phyloP scores from a whole-genome alignment of 2,888 invertebrate species.

The Danaus chrysippus region DNA sequence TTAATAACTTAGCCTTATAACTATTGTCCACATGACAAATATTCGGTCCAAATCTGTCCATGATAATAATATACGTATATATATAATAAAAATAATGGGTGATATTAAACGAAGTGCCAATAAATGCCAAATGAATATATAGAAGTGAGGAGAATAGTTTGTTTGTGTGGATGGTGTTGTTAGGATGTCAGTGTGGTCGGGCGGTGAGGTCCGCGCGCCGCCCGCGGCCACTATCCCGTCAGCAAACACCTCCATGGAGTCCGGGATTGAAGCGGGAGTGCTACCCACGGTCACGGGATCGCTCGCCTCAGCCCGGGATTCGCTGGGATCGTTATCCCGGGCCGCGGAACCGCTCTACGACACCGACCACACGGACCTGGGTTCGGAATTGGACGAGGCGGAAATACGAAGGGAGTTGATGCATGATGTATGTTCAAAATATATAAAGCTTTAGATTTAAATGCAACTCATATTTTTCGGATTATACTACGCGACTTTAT shows the following conservation, averaged over 20 bases:
- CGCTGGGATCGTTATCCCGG: constrained; percentile 79
- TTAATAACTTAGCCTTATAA: constrained; percentile 23
- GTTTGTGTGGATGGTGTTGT: constrained; percentile 69
- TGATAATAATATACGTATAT: constrained; percentile 19
- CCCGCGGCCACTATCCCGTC: constrained; percentile 65
- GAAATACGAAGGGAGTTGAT: constrained; percentile 87
- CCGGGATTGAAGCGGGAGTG: constrained; percentile 83
- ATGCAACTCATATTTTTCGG: too few species aligned
- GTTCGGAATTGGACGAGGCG: constrained; percentile 88
- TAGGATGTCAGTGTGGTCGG: constrained; percentile 73
- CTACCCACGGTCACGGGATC: constrained; percentile 87
- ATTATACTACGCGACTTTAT: too few species aligned
- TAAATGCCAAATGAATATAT: constrained; percentile 18
- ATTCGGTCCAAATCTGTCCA: constrained; percentile 36
- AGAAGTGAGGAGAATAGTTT: constrained; percentile 23
- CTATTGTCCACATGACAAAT: constrained; percentile 28
- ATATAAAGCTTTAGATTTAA: background rate
- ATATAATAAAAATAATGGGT: constrained; percentile 10
- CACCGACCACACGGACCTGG: constrained; percentile 89
- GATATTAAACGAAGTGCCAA: constrained; percentile 13
- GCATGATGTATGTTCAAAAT: constrained; percentile 83
- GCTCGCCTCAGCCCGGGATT: constrained; percentile 76
- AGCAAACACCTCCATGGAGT: constrained; percentile 80
- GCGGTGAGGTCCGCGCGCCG: constrained; percentile 54
- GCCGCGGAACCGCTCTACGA: constrained; percentile 83